phyloP scores from a whole-genome alignment of 1,140 invertebrate species.

The Cyclina sinensis region DNA sequence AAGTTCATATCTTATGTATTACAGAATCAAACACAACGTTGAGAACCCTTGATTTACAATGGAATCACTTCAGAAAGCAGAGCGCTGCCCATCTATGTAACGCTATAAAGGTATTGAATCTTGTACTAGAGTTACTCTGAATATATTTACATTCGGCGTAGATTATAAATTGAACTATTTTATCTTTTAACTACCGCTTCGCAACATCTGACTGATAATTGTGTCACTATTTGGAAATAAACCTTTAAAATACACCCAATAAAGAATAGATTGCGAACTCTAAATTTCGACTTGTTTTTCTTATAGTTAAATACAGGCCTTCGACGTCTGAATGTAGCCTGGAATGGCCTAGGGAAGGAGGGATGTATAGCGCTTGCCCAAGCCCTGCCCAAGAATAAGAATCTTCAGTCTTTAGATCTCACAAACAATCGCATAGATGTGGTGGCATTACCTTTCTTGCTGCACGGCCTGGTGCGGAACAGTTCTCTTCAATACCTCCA shows the following conservation, averaged over 20 bases:
- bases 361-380: constrained; percentile 79
- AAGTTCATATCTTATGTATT: no score
- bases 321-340: constrained; percentile 77
- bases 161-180: no score
- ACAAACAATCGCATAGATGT: constrained; percentile 81
- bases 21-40: constrained; percentile 63
- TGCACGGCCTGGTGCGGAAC: constrained; percentile 77
- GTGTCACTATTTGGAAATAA: no score
- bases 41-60: constrained; percentile 74
- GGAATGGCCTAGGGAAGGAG: constrained; percentile 83
- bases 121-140: no score
- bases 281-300: no score
- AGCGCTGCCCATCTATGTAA: constrained; percentile 69
- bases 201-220: no score
- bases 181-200: no score
- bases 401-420: constrained; percentile 76
- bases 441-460: constrained; percentile 73
- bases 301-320: constrained; percentile 76
- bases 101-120: constrained; percentile 61
- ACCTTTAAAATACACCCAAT: no score
- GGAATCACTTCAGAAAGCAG: constrained; percentile 75
- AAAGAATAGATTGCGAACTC: no score
- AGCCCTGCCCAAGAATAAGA: constrained; percentile 76
- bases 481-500: constrained; percentile 68
- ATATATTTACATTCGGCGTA: no score